Evolutionary conservation across 2,797 vertebrate species (phyloP).

Genomic region (Squalus acanthias): DNA sequence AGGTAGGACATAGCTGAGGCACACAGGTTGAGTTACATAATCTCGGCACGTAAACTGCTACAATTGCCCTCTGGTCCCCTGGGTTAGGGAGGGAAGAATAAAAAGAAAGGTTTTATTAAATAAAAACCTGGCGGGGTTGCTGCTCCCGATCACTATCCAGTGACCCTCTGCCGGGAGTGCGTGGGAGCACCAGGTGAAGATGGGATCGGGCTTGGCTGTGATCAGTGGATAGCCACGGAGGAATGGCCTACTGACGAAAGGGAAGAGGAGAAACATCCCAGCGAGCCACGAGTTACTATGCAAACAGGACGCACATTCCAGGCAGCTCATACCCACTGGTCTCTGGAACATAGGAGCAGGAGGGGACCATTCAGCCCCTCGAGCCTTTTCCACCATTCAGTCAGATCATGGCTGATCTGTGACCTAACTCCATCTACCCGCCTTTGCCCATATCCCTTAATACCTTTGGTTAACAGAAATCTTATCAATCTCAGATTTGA

Average conservation of each 20-base stretch:
- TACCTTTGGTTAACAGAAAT: no score
- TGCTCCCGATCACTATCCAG: no score
- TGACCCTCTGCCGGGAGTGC: no score
- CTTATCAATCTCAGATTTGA: no score
- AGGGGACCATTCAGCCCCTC: no score
- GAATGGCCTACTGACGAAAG: neutral
- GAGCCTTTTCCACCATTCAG: no score
- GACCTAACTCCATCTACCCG: no score
- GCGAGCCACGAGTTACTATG: neutral
- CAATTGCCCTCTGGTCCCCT: neutral
- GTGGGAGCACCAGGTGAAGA: no score
- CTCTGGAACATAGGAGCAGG: no score
- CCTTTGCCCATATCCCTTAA: no score
- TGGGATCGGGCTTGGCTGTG: neutral
- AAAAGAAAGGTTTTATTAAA: neutral
- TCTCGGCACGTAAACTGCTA: neutral
- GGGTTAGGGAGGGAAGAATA: neutral
- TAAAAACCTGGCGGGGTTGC: no score
- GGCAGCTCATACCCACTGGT: neutral
- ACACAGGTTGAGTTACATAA: neutral
- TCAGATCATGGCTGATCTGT: no score
- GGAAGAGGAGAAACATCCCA: neutral
- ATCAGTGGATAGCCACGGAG: neutral
- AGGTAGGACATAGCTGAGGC: neutral
- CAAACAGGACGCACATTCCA: neutral